Evolutionary conservation across 1,140 invertebrate genomes (phyloP).

Genomic region (Nephila pilipes): DNA sequence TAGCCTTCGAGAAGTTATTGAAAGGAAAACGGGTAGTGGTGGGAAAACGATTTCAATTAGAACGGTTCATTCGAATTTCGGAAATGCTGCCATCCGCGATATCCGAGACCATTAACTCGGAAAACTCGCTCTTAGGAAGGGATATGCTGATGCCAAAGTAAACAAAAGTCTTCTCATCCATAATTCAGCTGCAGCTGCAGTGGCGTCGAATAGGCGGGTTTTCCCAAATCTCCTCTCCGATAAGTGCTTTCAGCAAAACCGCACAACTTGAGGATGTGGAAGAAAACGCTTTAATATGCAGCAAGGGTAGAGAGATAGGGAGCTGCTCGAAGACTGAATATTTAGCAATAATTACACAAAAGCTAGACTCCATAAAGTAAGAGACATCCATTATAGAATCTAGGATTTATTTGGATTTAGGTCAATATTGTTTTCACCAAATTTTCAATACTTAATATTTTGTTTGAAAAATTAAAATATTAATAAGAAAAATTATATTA

Average conservation of each 20-base stretch:
- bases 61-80: constrained; percentile 10
- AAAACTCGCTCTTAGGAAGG: neutral
- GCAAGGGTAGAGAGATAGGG: neutral
- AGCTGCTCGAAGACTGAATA: neutral
- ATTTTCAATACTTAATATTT: too few species aligned
- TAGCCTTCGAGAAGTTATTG: neutral
- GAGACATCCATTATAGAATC: too few species aligned
- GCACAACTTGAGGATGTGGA: neutral
- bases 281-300: constrained; percentile 21
- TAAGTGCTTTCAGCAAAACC: neutral
- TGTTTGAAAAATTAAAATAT: too few species aligned
- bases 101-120: constrained; percentile 3
- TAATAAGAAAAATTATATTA: too few species aligned
- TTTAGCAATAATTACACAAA: neutral
- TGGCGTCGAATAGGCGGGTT: too few species aligned
- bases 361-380: too few species aligned
- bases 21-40: neutral
- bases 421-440: too few species aligned
- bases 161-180: constrained; percentile 42
- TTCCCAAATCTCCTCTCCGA: neutral
- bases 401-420: too few species aligned
- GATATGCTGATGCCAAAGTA: neutral
- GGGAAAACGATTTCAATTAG: constrained; percentile 36
- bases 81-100: neutral
- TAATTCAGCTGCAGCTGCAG: constrained; percentile 29